phyloP scores from a whole-genome alignment of 2,113 vertebrate genomes.

The Oriolus oriolus region DNA sequence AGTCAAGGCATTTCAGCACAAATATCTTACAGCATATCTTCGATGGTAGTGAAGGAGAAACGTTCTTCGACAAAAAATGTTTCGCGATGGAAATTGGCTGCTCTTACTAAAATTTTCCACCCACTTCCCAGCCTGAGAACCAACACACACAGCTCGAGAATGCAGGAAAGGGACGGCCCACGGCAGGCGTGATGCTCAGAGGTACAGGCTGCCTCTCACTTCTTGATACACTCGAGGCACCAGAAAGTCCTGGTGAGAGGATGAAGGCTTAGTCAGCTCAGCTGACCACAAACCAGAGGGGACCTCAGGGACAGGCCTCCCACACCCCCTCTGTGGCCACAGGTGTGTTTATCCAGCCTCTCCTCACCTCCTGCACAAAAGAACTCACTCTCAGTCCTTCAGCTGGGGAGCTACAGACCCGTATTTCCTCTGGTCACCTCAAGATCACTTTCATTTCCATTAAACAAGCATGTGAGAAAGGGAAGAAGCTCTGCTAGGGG shows the following conservation, averaged over 20 bases:
- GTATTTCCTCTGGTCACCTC: background rate
- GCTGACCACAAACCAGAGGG: background rate
- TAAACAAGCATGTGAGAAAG: background rate
- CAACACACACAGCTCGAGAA: fast-evolving
- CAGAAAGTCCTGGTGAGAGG: background rate
- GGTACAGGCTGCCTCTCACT: background rate
- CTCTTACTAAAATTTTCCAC: background rate
- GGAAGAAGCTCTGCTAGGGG: background rate
- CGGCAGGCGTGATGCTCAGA: fast-evolving
- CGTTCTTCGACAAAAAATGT: fast-evolving
- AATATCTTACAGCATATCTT: background rate
- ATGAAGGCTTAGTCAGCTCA: background rate
- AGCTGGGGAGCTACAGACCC: background rate
- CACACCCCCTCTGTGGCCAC: fast-evolving
- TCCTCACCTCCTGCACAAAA: background rate
- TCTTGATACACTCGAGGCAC: fast-evolving
- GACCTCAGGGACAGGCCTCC: background rate
- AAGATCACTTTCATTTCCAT: background rate
- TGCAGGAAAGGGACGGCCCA: fast-evolving
- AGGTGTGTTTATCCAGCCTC: background rate
- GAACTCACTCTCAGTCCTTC: fast-evolving
- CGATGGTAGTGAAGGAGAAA: fast-evolving
- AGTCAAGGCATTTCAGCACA: background rate
- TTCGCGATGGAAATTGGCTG: background rate
- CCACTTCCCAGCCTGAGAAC: background rate